A percentile compares a stretch with the other conserved stretches of the same genome.
Conservation (phyloP, 2,113 vertebrate genomes). For the Nycticryphes semicollaris region DNA sequence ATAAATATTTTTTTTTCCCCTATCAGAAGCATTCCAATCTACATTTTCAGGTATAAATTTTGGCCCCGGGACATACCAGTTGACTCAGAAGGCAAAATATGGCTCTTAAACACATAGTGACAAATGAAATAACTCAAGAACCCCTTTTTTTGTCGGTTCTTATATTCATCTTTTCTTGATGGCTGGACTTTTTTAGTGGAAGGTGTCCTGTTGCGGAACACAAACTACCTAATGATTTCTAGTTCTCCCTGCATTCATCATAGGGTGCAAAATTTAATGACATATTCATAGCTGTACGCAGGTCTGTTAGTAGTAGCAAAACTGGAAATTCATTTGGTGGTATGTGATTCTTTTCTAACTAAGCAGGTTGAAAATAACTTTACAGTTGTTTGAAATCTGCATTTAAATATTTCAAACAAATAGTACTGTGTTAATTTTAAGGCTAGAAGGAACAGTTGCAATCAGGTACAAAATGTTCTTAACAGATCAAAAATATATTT, state of each 20-base stretch:
- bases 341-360: neutral
- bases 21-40: neutral
- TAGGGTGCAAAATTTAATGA: neutral
- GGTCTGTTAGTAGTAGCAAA: neutral
- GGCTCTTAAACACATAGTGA: neutral
- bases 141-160: neutral
- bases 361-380: neutral
- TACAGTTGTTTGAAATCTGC: neutral
- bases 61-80: accelerated
- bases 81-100: neutral
- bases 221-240: neutral
- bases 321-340: neutral
- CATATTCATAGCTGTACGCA: neutral
- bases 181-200: neutral
- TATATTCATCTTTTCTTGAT: neutral
- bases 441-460: neutral
- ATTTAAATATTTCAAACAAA: neutral
- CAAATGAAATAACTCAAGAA: neutral
- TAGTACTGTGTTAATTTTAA: neutral
- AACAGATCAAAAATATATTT: neutral
- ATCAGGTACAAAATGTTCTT: neutral
- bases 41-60: neutral
- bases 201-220: neutral
- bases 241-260: neutral
- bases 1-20: neutral